Evolutionary conservation across 2,888 invertebrate species (phyloP), one percentile per base, ranked within the genome.

Genomic region (Pseudeuparius sepicola): DNA sequence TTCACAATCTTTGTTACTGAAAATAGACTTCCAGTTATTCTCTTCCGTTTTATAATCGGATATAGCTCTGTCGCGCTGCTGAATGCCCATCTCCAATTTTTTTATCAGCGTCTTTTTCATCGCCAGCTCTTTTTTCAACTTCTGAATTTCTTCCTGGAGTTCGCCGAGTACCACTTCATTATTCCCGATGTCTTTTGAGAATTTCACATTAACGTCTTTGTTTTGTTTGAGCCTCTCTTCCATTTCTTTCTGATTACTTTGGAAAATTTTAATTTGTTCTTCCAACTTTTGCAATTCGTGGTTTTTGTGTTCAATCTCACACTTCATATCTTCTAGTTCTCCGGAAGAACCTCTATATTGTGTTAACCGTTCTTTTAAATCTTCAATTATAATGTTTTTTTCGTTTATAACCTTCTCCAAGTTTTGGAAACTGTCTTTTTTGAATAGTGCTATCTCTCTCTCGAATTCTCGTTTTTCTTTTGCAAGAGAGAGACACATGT

Each of bases 381-480:
- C 60, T 27, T 67, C 64, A 20, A 67, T 55, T 46, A 67, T 64
- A 36, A 67, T 63, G 28, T 66, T 63, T 60, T 75, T 67, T 39
- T 73, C 70, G 2, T 66, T 64, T 2, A 75, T 62, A 6, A 71
- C 57, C 37, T 64, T 68, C 47, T 74, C 68, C 32, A 71, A 55
- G 34, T 63, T 65, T 17, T 69, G 60, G 23, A 71, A 52, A 40
- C 69, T 68, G 1, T 54, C 56, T 12, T 66, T 46, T 46, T 69
- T 70, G 2, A 41, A 31, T 2, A 14, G 23, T 4, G 64, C 62
- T 39, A 71, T 49, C 39, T 63, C 65, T 14, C 67, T 31, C 31
- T 70, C 68, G 36, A 73, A 49, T 40, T 66, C 68, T 10, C 68
- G 65, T 51, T 72, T 73, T 41, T 73, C 73, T 55, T 69, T 70